Evolutionary conservation across 2,113 vertebrate species (phyloP).

Genomic region (Chloropsis cyanopogon): DNA sequence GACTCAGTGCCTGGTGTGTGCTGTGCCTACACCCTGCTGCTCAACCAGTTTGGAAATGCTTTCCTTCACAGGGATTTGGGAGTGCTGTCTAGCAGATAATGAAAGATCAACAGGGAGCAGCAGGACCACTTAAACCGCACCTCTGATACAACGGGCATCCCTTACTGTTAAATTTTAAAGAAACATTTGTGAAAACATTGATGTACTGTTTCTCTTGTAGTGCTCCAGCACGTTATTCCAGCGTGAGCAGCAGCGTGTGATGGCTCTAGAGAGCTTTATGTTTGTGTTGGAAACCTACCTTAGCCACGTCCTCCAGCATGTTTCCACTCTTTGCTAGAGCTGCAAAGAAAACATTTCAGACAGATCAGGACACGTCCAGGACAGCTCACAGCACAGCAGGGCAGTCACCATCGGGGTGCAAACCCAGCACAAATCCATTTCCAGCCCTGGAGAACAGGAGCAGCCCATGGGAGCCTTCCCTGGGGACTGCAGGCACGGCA

Average conservation of each 20-base stretch:
- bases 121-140: accelerated
- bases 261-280: accelerated
- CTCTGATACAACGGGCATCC: accelerated
- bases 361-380: accelerated
- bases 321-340: constrained; percentile 63
- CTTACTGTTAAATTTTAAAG: background rate
- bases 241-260: accelerated
- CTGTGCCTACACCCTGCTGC: accelerated
- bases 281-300: constrained; percentile 27
- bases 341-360: constrained; percentile 2
- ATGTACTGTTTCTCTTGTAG: background rate
- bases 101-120: background rate
- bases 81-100: accelerated
- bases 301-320: constrained; percentile 61
- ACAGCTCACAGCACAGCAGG: accelerated
- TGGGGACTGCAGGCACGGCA: accelerated
- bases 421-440: background rate
- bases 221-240: accelerated
- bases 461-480: accelerated
- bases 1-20: background rate
- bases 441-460: background rate
- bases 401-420: accelerated
- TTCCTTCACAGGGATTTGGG: background rate
- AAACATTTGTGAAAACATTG: background rate
- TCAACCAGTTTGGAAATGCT: background rate